Base-by-base conservation (phyloP, 2,797 vertebrate genomes). In the Myotis findleyi region DNA sequence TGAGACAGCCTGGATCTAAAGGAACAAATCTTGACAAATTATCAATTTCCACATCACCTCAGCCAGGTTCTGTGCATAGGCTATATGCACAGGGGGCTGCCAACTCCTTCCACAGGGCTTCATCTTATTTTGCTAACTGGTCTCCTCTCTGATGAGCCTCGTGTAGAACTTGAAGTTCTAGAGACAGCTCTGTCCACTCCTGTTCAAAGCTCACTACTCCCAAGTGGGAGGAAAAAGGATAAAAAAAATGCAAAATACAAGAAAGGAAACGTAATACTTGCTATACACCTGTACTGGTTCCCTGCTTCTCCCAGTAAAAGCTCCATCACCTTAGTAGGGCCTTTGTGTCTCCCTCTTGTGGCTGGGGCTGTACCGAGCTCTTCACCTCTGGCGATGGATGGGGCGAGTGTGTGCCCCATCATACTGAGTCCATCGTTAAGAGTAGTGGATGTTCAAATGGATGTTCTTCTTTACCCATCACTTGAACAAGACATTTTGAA, bases 331-430 rank as follows among this genome's bases (percentile, higher is more conserved):
- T 69, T 53, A 13, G 3, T 12, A n/a, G 64, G 6, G 27, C 64
- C 8, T 3, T 20, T 72, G 49, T 20, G 10, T 68, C 20, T 47
- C 33, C 53, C 47, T 47, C 16, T 51, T 49, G 38, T 20, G 64
- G 21, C 12, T 21, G 4, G 2, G 25, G 10, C 7, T 20, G 8
- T 57, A 9, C 36, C 0, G 21, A 87, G 11, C 18, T 49, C 71
- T 69, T 62, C 36, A 25, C 59, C 44, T 89, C 23, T n/a, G 6
- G 27, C 76, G 59, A 33, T 2, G 9, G n/a, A 23, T 17, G 1
- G 0, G 71, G 6, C 17, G 3, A n/a, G 14, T 0, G 0, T 14
- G 3, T 12, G 5, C 21, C 55, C 41, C 4, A 5, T 8, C 18
- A 51, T 23, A 36, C 30, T 2, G 25, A 25, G 11, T 47, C 18